Evolutionary conservation across 2,888 invertebrate genomes (phyloP).

Genomic region (Pristionchus arcanus): DNA sequence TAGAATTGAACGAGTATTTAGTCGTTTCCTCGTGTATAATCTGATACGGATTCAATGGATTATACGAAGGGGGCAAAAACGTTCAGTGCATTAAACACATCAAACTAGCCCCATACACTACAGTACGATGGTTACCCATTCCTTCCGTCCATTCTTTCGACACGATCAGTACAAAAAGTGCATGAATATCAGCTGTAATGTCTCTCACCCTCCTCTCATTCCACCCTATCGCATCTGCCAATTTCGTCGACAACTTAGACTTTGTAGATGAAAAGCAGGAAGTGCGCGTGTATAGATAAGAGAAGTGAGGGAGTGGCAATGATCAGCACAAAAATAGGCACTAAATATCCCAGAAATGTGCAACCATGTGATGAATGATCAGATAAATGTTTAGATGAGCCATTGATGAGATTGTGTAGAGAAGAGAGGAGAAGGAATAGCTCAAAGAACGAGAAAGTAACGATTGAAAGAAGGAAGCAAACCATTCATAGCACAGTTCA

Average conservation of each 20-base stretch:
- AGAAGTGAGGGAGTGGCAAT: neutral
- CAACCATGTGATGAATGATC: neutral
- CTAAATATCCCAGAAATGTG: neutral
- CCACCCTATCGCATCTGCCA: neutral
- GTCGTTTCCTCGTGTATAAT: neutral
- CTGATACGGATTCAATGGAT: slow-evolving; percentile 12
- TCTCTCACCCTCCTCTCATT: neutral
- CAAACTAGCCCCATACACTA: slow-evolving; percentile 1
- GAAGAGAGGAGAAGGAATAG: neutral
- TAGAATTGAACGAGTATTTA: neutral
- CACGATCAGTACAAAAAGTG: neutral
- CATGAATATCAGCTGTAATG: neutral
- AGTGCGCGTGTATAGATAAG: neutral
- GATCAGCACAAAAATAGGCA: neutral
- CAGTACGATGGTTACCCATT: neutral
- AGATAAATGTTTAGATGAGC: slow-evolving; percentile 14
- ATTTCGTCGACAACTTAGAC: slow-evolving; percentile 4
- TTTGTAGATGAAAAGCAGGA: slow-evolving; percentile 36
- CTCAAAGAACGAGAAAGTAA: neutral
- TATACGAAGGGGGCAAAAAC: neutral
- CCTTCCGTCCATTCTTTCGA: neutral
- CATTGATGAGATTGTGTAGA: neutral
- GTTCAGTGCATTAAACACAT: neutral
- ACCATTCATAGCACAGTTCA: slow-evolving; percentile 20
- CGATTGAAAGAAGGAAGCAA: neutral